A percentile compares a stretch with the other conserved stretches of the same genome.
Evolutionary conservation across 2,797 vertebrate species (phyloP).

Genomic region (Helarctos malayanus): DNA sequence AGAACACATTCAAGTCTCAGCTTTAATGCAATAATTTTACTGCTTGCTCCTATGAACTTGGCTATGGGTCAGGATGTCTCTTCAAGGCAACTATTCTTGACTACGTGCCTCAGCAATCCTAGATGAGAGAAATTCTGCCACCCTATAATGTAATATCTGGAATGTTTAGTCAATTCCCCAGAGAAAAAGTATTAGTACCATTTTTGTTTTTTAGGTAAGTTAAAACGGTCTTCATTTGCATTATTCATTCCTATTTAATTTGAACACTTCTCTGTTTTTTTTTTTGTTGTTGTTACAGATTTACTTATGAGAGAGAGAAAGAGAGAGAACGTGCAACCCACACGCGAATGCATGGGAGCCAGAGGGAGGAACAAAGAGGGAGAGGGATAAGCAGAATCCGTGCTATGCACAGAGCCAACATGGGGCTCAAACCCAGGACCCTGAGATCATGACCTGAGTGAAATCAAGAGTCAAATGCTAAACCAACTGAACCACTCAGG

Average conservation of each 20-base stretch:
- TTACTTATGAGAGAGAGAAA: background rate
- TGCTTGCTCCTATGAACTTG: background rate
- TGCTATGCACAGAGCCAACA: background rate
- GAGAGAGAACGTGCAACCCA: fast-evolving
- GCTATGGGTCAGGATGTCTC: background rate
- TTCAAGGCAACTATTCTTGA: background rate
- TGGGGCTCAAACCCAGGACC: background rate
- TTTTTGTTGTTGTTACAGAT: too few relatives aligned
- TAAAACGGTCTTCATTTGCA: background rate
- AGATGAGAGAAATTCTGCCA: background rate
- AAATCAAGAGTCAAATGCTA: background rate
- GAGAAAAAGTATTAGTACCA: background rate
- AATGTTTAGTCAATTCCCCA: background rate
- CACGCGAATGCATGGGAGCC: background rate
- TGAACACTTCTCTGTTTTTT: background rate
- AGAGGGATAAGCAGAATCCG: background rate
- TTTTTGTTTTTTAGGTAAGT: background rate
- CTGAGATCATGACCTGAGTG: background rate
- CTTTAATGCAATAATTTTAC: background rate
- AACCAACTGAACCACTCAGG: background rate
- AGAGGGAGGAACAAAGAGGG: background rate
- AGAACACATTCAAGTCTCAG: background rate
- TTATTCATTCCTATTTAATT: background rate
- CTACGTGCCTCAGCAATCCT: background rate
- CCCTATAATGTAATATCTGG: background rate